Conservation (phyloP, 2,797 vertebrate genomes). For the Ctenosaura bakeri region DNA sequence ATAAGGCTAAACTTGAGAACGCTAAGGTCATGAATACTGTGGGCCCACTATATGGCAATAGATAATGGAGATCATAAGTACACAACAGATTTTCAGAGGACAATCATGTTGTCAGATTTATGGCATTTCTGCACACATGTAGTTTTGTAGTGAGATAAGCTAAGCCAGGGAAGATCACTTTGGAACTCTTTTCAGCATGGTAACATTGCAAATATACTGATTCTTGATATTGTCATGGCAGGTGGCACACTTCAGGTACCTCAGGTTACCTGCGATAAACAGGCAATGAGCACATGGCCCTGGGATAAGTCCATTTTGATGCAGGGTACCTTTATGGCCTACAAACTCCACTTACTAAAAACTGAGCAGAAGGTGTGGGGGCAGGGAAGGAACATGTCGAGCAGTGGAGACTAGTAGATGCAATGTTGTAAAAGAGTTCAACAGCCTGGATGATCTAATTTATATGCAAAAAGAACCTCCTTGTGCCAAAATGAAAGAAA, state of each 20-base stretch:
- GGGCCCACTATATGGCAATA: too few species aligned
- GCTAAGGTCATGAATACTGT: too few species aligned
- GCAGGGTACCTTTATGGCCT: constrained; percentile 42
- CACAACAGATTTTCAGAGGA: neutral
- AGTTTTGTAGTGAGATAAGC: neutral
- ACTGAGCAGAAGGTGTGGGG: constrained; percentile 39
- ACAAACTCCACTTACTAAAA: constrained; percentile 44
- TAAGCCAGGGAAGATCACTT: neutral
- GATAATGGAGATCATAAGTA: neutral
- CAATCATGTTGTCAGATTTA: neutral
- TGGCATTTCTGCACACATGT: neutral
- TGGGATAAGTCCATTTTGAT: constrained; percentile 13
- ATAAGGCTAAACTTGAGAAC: too few species aligned
- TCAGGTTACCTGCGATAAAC: neutral
- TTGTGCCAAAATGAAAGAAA: constrained; percentile 71
- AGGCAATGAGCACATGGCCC: neutral
- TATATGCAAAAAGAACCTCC: constrained; percentile 67
- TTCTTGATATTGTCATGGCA: neutral
- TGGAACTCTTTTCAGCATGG: neutral
- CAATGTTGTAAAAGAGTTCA: constrained; percentile 64
- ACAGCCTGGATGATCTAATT: constrained; percentile 45
- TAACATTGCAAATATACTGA: neutral
- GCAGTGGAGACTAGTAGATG: constrained; percentile 58
- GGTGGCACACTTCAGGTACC: neutral
- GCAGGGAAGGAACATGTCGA: constrained; percentile 47